These are phyloP conservation scores for Cylas formicarius DNA, from an alignment of 1,140 invertebrate genomes.

Conservation along the genomic window DNA sequence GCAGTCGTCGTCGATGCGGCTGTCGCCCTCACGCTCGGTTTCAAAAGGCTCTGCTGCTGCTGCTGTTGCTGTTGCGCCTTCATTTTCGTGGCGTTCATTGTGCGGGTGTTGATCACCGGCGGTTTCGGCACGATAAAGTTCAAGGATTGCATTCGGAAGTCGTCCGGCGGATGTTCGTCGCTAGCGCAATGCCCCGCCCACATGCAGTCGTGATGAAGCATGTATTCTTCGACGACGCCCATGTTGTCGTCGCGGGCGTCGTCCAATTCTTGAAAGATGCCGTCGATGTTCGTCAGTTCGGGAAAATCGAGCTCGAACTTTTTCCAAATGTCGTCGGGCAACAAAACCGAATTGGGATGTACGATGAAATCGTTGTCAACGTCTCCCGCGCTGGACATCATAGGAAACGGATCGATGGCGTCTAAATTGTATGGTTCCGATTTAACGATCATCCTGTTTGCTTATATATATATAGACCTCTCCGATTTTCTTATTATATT, in stretches of 20 bases:
- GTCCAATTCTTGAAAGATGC: conserved; percentile 15
- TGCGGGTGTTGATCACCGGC: conserved; percentile 17
- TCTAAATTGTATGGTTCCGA: background rate
- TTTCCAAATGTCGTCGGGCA: conserved; percentile 37
- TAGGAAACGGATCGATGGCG: background rate
- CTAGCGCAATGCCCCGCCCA: conserved; percentile 55
- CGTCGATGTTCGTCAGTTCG: conserved; percentile 16
- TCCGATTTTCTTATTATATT: conserved; percentile 5
- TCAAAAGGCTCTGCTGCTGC: conserved; percentile 27
- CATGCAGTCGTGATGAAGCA: conserved; percentile 58
- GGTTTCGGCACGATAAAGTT: conserved; percentile 23
- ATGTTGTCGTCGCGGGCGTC: conserved; percentile 1
- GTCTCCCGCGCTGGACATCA: background rate
- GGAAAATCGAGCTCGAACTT: conserved; percentile 32
- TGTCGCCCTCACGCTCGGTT: conserved; percentile 17
- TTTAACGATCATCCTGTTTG: background rate
- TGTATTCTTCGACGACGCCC: conserved; percentile 20
- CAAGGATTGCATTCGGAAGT: conserved; percentile 25
- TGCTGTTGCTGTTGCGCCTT: background rate
- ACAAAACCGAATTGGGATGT: conserved; percentile 2
- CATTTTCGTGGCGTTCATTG: no score
- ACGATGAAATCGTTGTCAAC: background rate
- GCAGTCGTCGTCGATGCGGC: conserved; percentile 22
- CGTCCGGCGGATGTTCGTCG: conserved; percentile 43
- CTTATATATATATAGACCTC: background rate